Base-by-base conservation (phyloP, 2,888 invertebrate species). In the Phorcus lineatus region DNA sequence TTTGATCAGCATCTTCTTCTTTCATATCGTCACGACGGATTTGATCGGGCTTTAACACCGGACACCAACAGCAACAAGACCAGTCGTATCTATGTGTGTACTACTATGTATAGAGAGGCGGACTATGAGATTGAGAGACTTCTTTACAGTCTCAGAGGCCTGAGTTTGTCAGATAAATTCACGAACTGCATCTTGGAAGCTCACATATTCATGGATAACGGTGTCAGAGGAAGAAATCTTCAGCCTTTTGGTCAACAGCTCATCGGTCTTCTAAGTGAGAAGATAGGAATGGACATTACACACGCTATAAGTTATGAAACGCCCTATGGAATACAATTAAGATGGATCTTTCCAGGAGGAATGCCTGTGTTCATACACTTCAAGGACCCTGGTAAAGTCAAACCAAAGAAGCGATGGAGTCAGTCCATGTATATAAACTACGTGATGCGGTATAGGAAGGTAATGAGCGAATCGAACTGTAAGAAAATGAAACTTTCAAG, bases 361-460 rank as follows among this genome's bases (percentile, higher is more conserved):
- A 86, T 86, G 84, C 87, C 87, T 13, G 57, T 87, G 24, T 83
- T 84, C 74, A 74, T 87, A 17, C 87, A 87, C 74, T 79, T 87
- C 2, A 87, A 87, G 78, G 87, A 87, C 36, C 67, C 84, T 9
- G 74, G 40, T 11, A 85, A 84, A 77, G 84, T 86, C n/a, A 87
- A 82, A 79, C 62, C 80, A 24, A 85, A 80, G 62, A 83, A 81
- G 53, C 74, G 82, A 17, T 81, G 80, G 86, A 82, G 79, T 57
- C 86, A 86, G 76, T 85, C 85, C 19, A 87, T 89, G 88, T 89
- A 89, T 80, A 87, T 89, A 74, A 85, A 87, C 70, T 89, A 89
- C 77, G 85, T 89, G 7, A 83, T 89, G 81, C 83, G 83, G 22
- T 85, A 83, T 74, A 76, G 88, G 22, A 83, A 82, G 57, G 66